phyloP scores from a whole-genome alignment of 2,888 invertebrate species.

The Alsophila aescularia region DNA sequence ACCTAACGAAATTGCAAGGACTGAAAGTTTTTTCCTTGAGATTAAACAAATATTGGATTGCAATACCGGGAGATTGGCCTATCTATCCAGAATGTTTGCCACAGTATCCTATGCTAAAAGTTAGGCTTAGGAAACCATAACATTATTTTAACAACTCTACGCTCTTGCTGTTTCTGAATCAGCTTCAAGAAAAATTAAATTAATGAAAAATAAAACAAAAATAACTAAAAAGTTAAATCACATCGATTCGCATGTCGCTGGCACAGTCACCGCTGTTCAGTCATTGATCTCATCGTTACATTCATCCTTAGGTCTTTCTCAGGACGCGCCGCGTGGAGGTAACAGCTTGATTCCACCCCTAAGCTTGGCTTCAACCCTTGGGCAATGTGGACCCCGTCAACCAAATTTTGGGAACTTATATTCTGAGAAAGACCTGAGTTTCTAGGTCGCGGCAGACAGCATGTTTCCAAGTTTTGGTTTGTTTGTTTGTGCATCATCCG shows the following conservation, averaged over 20 bases:
- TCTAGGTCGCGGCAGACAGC: constrained; percentile 82
- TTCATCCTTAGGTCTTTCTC: constrained; percentile 84
- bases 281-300: constrained; percentile 79
- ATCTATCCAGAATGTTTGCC: too few species aligned
- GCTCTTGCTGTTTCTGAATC: constrained; percentile 34
- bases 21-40: too few species aligned
- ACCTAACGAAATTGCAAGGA: not conserved
- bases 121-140: too few species aligned
- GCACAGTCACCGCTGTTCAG: constrained; percentile 67
- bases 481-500: constrained; percentile 61
- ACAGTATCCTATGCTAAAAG: too few species aligned
- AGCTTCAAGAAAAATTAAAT: constrained; percentile 21
- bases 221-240: constrained; percentile 50
- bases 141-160: not conserved
- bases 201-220: constrained; percentile 9
- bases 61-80: too few species aligned
- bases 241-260: constrained; percentile 75
- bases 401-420: constrained; percentile 78
- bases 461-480: constrained; percentile 84
- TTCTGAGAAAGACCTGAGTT: constrained; percentile 83
- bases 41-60: too few species aligned
- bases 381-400: constrained; percentile 70
- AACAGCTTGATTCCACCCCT: constrained; percentile 74
- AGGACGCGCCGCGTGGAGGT: constrained; percentile 80
- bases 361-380: constrained; percentile 76